Conservation (phyloP, 2,797 vertebrate genomes). For the Sebastes flavidus region DNA sequence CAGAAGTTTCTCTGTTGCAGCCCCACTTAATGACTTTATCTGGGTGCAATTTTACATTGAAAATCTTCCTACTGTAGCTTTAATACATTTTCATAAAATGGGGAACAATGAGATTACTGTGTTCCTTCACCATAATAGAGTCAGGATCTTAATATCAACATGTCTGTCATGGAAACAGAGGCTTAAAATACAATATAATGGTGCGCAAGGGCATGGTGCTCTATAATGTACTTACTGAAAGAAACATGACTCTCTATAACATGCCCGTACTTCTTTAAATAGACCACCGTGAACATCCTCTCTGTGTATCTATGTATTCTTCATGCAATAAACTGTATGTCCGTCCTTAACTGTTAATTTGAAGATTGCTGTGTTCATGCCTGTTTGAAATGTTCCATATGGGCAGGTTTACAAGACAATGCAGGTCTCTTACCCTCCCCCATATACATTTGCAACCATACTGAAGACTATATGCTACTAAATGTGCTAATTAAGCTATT, state of each 20-base stretch:
- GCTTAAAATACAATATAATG: not conserved
- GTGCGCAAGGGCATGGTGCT: not conserved
- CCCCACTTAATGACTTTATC: not conserved
- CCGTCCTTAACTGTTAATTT: not conserved
- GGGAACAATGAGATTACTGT: not conserved
- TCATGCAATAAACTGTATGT: not conserved
- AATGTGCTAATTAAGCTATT: not conserved
- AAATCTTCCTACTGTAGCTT: not conserved
- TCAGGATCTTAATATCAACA: not conserved
- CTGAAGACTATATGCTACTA: not conserved
- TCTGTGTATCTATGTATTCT: not conserved
- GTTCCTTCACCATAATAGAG: not conserved
- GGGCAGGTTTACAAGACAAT: not conserved
- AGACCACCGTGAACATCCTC: not conserved
- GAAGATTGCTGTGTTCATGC: not conserved
- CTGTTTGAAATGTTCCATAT: not conserved
- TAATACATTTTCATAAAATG: not conserved
- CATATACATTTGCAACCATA: not conserved
- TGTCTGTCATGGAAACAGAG: not conserved
- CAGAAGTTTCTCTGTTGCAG: not conserved
- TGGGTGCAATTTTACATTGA: not conserved
- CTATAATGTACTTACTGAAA: not conserved
- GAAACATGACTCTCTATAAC: not conserved
- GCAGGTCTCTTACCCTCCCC: not conserved
- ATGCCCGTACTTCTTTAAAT: constrained; percentile 12